These are phyloP conservation scores for Microplitis demolitor DNA, from an alignment of 1,140 invertebrate species.

Conservation along the genomic window DNA sequence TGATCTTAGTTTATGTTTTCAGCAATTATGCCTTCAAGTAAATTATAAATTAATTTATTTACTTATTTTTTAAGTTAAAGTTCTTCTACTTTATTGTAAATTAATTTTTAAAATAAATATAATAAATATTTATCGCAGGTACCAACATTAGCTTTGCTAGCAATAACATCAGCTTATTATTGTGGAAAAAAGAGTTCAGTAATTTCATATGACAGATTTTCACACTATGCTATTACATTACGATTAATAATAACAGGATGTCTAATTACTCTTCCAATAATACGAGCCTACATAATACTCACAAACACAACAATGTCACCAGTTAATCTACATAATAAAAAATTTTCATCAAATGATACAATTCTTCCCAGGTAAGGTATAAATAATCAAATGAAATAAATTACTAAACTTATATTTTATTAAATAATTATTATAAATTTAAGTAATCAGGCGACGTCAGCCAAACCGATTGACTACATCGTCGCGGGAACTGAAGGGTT, in stretches of 20 bases:
- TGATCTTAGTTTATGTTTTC: conserved; percentile 82
- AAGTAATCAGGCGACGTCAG: conserved; percentile 41
- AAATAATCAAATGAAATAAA: background rate
- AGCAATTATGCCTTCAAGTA: conserved; percentile 75
- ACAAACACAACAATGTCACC: conserved; percentile 43
- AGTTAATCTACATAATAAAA: background rate
- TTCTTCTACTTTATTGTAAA: background rate
- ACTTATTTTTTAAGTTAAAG: conserved; percentile 6
- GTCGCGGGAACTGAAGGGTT: conserved; percentile 70
- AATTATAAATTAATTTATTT: conserved; percentile 10
- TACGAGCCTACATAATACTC: conserved; percentile 68
- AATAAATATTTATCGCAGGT: conserved; percentile 57
- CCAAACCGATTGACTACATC: conserved; percentile 71
- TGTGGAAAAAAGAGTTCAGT: conserved; percentile 68
- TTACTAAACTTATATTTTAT: background rate
- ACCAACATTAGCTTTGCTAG: conserved; percentile 72
- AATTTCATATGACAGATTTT: conserved; percentile 64
- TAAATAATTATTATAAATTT: conserved; percentile 22
- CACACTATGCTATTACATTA: conserved; percentile 66
- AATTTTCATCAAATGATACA: background rate
- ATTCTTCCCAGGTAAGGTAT: conserved; percentile 2
- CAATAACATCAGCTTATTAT: conserved; percentile 76
- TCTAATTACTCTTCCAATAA: conserved; percentile 69
- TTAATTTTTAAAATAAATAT: conserved; percentile 3
- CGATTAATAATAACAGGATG: conserved; percentile 67